Percentiles rank a stretch among this genome's conserved stretches.
phyloP scores from a whole-genome alignment of 30 jellyfish, hydroid and myxozoan species.

The Turritopsis rubra region DNA sequence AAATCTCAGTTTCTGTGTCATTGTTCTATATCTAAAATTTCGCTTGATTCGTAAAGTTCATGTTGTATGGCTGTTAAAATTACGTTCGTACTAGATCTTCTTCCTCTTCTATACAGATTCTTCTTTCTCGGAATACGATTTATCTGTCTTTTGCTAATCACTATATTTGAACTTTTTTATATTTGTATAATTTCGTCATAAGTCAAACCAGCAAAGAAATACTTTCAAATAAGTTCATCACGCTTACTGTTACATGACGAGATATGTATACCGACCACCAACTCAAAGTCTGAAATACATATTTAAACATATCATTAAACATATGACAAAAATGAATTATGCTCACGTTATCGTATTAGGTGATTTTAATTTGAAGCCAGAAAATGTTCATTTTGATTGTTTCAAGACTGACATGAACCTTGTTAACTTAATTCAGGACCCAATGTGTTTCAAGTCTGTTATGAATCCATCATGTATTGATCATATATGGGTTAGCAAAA shows the following conservation, averaged over 20 bases:
- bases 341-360: too few species aligned
- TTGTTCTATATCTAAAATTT: slow-evolving; percentile 31
- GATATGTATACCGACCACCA: too few species aligned
- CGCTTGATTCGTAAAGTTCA: slow-evolving; percentile 13
- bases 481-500: too few species aligned
- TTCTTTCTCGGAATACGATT: neutral
- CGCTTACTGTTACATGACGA: neutral
- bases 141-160: neutral
- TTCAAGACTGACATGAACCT: too few species aligned
- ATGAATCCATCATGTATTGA: too few species aligned
- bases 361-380: too few species aligned
- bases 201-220: neutral
- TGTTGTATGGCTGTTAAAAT: neutral
- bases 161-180: neutral
- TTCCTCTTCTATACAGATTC: neutral
- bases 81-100: neutral
- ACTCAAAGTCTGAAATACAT: too few species aligned
- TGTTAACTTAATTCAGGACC: too few species aligned
- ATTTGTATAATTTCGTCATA: neutral
- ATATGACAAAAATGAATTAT: too few species aligned
- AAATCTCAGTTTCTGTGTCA: slow-evolving; percentile 14
- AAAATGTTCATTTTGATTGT: too few species aligned
- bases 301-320: too few species aligned
- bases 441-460: too few species aligned
- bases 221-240: neutral